phyloP scores from a whole-genome alignment of 2,888 invertebrate species.

The Coleophora flavipennella region DNA sequence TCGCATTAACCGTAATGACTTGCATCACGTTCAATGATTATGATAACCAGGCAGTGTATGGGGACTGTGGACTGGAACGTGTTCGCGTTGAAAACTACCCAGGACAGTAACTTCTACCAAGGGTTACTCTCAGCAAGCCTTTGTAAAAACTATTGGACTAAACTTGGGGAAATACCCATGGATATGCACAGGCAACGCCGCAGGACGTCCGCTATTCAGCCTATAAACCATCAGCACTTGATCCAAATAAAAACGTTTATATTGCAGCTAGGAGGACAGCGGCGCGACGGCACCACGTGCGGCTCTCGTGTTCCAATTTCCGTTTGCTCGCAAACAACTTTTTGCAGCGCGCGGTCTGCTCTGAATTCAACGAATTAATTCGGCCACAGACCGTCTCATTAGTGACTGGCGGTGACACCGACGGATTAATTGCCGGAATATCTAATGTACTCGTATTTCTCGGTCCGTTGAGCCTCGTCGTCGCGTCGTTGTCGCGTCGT shows the following conservation, averaged over 20 bases:
- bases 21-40: conserved; percentile 20
- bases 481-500: conserved; percentile 6
- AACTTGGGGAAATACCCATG: too few species aligned
- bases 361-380: conserved; percentile 58
- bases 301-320: conserved; percentile 59
- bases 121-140: conserved; percentile 10
- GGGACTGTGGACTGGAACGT: conserved; percentile 28
- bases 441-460: conserved; percentile 25
- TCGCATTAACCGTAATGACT: conserved; percentile 57
- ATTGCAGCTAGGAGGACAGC: too few species aligned
- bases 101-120: too few species aligned
- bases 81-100: too few species aligned
- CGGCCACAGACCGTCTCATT: conserved; percentile 29
- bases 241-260: too few species aligned
- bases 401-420: conserved; percentile 25
- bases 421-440: conserved; percentile 20
- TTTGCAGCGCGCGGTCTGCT: conserved; percentile 23
- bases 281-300: conserved; percentile 41
- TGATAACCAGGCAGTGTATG: conserved; percentile 19
- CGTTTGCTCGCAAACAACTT: conserved; percentile 26
- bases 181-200: too few species aligned
- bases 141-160: background rate
- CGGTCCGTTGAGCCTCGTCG: background rate
- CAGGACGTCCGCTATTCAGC: too few species aligned
- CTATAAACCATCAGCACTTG: too few species aligned